Percentiles rank a stretch among this genome's conserved stretches.
These are phyloP conservation scores for Scrobipalpa costella DNA, from an alignment of 2,888 invertebrate genomes.

Conservation along the genomic window DNA sequence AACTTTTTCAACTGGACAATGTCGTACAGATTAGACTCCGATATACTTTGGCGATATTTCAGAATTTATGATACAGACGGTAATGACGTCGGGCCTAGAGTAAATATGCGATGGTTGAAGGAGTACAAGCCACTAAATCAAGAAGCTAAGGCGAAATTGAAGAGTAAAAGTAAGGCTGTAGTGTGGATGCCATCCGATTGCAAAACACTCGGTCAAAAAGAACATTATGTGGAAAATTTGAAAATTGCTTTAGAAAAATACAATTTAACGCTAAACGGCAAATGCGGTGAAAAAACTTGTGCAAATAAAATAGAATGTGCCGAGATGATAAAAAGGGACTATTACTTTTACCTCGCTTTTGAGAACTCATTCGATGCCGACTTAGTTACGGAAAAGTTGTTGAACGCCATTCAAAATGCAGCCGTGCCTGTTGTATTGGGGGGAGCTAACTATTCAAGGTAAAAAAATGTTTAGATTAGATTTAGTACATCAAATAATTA, in stretches of 20 bases:
- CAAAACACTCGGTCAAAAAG: not conserved
- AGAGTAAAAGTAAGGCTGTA: slow-evolving; percentile 53
- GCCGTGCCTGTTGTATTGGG: slow-evolving; percentile 84
- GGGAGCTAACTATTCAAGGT: slow-evolving; percentile 56
- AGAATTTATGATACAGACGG: slow-evolving; percentile 48
- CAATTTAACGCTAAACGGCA: slow-evolving; percentile 37
- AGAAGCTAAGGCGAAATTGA: slow-evolving; percentile 33
- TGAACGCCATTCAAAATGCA: slow-evolving; percentile 50
- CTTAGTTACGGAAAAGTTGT: slow-evolving; percentile 49
- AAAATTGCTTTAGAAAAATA: slow-evolving; percentile 26
- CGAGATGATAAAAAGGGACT: slow-evolving; percentile 45
- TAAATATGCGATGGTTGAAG: slow-evolving; percentile 48
- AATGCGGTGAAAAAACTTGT: slow-evolving; percentile 37
- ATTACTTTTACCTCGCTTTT: slow-evolving; percentile 62
- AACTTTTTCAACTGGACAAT: slow-evolving; percentile 71
- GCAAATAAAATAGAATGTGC: slow-evolving; percentile 42
- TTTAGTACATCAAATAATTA: too few relatives aligned
- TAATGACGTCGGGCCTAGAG: slow-evolving; percentile 53
- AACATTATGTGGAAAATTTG: not conserved
- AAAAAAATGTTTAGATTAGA: too few relatives aligned
- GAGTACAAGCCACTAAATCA: slow-evolving; percentile 28
- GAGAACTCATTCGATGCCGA: slow-evolving; percentile 60
- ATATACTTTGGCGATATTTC: slow-evolving; percentile 60
- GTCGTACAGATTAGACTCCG: slow-evolving; percentile 67
- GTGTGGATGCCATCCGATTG: slow-evolving; percentile 63